Evolutionary conservation across 2,797 vertebrate genomes (phyloP).

Genomic region (Ctenosaura bakeri): DNA sequence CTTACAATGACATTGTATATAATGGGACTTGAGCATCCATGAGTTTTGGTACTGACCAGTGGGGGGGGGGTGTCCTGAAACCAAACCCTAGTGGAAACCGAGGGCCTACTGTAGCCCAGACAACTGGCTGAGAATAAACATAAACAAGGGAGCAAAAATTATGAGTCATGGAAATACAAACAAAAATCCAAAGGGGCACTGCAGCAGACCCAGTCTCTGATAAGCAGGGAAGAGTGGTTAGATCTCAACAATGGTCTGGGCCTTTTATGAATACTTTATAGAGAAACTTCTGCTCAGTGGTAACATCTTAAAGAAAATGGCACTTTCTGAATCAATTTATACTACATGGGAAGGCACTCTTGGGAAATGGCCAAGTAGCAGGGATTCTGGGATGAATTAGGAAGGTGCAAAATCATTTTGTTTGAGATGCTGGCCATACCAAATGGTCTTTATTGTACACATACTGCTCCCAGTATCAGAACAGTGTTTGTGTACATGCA

Average conservation of each 20-base stretch:
- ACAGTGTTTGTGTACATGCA: neutral
- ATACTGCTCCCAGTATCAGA: neutral
- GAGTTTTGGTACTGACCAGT: no score
- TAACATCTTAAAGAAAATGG: neutral
- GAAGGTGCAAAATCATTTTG: neutral
- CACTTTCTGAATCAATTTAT: neutral
- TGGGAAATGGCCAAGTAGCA: neutral
- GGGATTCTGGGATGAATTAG: neutral
- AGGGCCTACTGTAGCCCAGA: neutral
- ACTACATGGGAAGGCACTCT: neutral
- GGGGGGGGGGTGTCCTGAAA: no score
- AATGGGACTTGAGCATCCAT: no score
- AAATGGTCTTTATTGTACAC: neutral
- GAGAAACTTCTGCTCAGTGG: neutral
- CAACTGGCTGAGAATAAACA: neutral
- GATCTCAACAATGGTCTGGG: neutral
- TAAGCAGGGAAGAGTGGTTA: neutral
- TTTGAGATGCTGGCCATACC: neutral
- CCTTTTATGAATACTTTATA: neutral
- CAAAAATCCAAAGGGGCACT: neutral
- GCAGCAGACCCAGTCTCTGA: neutral
- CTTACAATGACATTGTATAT: no score
- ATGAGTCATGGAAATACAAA: neutral
- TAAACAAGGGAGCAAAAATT: neutral
- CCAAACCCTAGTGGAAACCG: no score